Conservation (phyloP, 23 tunicate species). For the Halocynthia aurantium region DNA sequence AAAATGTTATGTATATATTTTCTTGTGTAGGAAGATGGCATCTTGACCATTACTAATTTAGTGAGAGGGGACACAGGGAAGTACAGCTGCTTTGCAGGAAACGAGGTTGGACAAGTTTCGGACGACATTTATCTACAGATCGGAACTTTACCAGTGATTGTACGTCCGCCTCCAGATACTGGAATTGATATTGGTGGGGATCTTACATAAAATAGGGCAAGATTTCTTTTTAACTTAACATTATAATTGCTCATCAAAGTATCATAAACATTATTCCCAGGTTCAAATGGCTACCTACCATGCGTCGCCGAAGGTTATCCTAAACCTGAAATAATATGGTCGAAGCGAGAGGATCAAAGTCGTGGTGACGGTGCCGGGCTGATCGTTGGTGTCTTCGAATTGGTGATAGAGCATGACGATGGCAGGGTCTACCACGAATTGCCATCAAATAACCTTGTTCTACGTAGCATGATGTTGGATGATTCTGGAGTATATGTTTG, state of each 20-base stretch:
- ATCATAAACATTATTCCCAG: constrained; percentile 20
- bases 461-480: constrained; percentile 23
- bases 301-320: constrained; percentile 90
- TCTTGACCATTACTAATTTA: constrained; percentile 19
- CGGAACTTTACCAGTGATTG: constrained; percentile 49
- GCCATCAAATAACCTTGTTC: constrained; percentile 5
- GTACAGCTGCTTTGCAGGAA: constrained; percentile 47
- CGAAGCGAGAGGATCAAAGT: neutral
- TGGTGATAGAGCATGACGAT: constrained; percentile 10
- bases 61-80: constrained; percentile 49
- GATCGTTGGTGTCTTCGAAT: constrained; percentile 4
- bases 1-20: neutral
- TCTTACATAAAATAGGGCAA: neutral
- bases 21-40: constrained; percentile 44
- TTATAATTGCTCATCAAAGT: neutral
- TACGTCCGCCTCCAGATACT: constrained; percentile 34
- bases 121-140: constrained; percentile 38
- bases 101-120: constrained; percentile 53
- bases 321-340: constrained; percentile 64
- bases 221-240: neutral
- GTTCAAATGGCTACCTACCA: constrained; percentile 29
- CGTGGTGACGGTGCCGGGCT: neutral
- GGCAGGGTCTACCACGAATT: constrained; percentile 17
- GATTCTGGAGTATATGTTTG: constrained; percentile 86
- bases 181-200: constrained; percentile 65